Conservation (phyloP, 2,888 invertebrate species). For the Spisula subtruncata region DNA sequence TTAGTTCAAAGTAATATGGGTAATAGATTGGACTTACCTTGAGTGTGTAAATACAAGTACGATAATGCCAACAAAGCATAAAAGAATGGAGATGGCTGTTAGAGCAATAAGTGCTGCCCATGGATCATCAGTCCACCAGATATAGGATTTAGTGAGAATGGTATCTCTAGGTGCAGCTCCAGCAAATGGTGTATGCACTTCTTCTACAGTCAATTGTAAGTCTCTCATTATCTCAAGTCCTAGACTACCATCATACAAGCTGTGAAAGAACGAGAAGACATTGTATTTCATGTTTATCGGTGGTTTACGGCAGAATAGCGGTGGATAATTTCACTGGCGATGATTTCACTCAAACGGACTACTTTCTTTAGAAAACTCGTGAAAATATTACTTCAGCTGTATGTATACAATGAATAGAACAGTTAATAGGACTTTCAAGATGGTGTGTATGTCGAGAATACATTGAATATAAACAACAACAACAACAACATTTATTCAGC, state of each 20-base stretch:
- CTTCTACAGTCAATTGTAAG: constrained; percentile 57
- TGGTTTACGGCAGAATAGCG: no score
- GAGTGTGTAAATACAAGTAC: constrained; percentile 98
- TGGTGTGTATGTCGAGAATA: no score
- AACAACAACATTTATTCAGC: no score
- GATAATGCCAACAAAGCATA: constrained; percentile 95
- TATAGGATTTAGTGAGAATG: constrained; percentile 81
- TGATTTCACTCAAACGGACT: no score
- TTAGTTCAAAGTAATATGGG: no score
- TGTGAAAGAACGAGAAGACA: constrained; percentile 41
- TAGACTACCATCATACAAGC: constrained; percentile 46
- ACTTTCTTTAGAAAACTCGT: no score
- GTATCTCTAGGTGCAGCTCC: constrained; percentile 33
- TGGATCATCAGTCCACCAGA: constrained; percentile 89
- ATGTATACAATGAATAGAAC: no score
- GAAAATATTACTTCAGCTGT: no score
- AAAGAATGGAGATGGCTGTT: constrained; percentile 95
- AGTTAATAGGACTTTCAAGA: no score
- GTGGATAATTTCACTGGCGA: no score
- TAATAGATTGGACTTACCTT: constrained; percentile 89
- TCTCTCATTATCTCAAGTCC: constrained; percentile 24
- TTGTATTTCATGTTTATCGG: no score
- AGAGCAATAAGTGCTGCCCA: constrained; percentile 96
- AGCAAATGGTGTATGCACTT: constrained; percentile 74
- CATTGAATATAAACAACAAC: no score